Evolutionary conservation across 2,888 invertebrate species (phyloP).

Genomic region (Tipula unca): DNA sequence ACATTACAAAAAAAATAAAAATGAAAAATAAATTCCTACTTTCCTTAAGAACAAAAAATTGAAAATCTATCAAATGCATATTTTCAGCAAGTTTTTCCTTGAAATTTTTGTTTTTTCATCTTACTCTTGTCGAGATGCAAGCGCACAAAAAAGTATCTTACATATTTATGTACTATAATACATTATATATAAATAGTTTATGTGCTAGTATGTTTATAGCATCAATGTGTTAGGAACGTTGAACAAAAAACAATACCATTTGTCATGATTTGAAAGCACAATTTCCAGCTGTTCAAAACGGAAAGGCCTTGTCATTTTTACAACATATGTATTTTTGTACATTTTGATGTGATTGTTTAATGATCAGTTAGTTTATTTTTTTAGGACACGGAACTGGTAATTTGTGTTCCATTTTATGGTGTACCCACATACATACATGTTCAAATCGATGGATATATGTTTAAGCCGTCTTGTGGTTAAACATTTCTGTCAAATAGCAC

Average conservation of each 20-base stretch:
- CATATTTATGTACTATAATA: neutral
- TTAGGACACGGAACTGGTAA: neutral
- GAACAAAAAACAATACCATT: neutral
- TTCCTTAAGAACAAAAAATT: neutral
- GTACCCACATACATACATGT: neutral
- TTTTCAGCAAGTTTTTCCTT: neutral
- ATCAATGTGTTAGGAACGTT: neutral
- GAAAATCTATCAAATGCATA: neutral
- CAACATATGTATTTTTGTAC: neutral
- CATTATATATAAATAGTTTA: neutral
- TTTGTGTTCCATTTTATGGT: neutral
- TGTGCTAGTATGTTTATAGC: neutral
- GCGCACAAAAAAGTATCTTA: neutral
- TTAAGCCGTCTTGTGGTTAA: neutral
- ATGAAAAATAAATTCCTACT: neutral
- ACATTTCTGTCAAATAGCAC: neutral
- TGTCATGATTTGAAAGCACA: neutral
- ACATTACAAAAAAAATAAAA: neutral
- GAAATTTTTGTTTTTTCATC: neutral
- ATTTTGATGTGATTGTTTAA: neutral
- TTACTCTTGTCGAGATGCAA: neutral
- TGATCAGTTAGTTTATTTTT: neutral
- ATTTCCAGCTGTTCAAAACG: neutral
- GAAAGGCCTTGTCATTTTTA: neutral
- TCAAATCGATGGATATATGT: neutral